These are phyloP conservation scores for Loriculus beryllinus DNA, from an alignment of 2,797 vertebrate species.

Conservation along the genomic window DNA sequence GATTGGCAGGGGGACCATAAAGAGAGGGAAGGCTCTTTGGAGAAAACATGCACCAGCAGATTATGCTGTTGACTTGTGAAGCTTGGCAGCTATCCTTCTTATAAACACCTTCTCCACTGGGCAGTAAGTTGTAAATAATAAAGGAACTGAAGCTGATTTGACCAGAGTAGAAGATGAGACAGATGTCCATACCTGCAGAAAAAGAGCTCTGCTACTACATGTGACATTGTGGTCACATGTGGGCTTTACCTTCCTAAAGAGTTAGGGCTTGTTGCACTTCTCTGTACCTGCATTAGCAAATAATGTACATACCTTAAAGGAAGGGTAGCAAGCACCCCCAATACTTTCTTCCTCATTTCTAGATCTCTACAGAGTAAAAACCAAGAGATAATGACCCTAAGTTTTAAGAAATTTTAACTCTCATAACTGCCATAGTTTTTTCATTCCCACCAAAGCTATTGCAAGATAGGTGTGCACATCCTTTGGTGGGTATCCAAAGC, in stretches of 20 bases:
- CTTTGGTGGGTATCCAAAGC: background rate
- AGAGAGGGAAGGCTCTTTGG: background rate
- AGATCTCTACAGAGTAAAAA: background rate
- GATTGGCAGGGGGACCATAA: slow-evolving; percentile 5
- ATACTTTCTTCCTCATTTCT: background rate
- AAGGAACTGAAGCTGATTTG: background rate
- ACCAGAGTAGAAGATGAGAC: background rate
- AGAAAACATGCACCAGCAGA: background rate
- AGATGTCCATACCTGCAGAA: background rate
- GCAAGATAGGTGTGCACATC: background rate
- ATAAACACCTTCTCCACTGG: background rate
- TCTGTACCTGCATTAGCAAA: background rate
- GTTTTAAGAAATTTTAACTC: background rate
- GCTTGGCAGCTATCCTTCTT: background rate
- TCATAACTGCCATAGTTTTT: background rate
- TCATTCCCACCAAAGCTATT: background rate
- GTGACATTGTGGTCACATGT: accelerated
- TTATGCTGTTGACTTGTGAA: background rate
- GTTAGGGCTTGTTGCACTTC: background rate
- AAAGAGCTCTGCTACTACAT: background rate
- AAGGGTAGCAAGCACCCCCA: background rate
- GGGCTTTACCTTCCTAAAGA: background rate
- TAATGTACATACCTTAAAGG: background rate
- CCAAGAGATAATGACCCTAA: background rate
- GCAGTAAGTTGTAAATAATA: background rate